These are phyloP conservation scores for Syrmaticus mikado DNA, from an alignment of 2,113 vertebrate species.

Conservation along the genomic window DNA sequence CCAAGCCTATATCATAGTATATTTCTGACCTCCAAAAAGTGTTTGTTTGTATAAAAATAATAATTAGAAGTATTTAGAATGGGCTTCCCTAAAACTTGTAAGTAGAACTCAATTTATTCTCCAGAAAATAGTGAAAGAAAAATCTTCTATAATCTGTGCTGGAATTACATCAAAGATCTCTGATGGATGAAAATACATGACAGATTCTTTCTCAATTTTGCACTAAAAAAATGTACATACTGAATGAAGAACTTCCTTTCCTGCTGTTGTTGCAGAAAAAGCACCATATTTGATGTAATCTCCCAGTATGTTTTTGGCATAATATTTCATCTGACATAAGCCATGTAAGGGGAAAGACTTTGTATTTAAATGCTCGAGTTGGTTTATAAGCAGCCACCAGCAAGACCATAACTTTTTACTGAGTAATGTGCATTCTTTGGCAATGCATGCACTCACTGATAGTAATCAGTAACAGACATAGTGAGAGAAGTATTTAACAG, in stretches of 20 bases:
- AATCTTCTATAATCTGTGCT: neutral
- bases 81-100: neutral
- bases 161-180: neutral
- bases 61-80: neutral
- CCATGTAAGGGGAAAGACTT: neutral
- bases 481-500: neutral
- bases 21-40: neutral
- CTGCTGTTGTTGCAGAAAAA: neutral
- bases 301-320: neutral
- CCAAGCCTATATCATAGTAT: neutral
- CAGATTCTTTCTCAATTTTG: neutral
- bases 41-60: neutral
- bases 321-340: neutral
- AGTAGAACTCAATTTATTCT: neutral
- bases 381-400: neutral
- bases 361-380: neutral
- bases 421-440: neutral
- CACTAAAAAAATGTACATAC: neutral
- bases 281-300: neutral
- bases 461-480: neutral
- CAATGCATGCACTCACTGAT: neutral
- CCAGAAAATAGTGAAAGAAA: neutral
- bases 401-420: neutral
- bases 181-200: neutral
- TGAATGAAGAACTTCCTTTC: neutral